Evolutionary conservation across 2,888 invertebrate species (phyloP).

Genomic region (Ormyrus thymus): DNA sequence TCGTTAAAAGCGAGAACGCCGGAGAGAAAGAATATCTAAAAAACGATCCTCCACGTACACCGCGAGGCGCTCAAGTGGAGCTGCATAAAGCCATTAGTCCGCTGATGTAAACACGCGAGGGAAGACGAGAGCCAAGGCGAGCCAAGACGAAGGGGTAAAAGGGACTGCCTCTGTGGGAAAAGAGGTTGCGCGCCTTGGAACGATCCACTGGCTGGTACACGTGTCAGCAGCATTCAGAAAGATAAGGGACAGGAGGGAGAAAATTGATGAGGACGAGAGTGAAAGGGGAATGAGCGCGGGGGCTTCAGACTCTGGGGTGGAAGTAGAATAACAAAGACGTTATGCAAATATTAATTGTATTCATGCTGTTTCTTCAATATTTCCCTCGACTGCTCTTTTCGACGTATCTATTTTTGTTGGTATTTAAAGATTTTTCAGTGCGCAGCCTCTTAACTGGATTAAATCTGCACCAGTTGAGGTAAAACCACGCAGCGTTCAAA

Average conservation of each 20-base stretch:
- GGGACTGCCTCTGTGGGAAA: conserved; percentile 7
- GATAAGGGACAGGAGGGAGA: conserved; percentile 15
- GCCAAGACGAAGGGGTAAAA: background rate
- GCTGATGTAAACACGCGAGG: conserved; percentile 15
- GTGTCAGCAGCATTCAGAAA: conserved; percentile 15
- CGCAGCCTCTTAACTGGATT: no score
- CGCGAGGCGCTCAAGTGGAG: background rate
- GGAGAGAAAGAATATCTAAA: background rate
- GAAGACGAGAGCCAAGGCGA: background rate
- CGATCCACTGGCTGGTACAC: background rate
- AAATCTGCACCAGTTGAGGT: no score
- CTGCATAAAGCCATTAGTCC: background rate
- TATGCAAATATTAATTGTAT: conserved; percentile 28
- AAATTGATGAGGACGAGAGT: conserved; percentile 12
- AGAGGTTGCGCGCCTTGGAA: conserved; percentile 2
- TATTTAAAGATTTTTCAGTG: no score
- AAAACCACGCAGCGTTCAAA: background rate
- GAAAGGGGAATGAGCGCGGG: conserved; percentile 39
- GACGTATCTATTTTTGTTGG: no score
- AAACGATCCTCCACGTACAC: no score
- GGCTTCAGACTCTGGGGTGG: conserved; percentile 9
- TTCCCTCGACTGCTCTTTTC: no score
- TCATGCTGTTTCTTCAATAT: background rate
- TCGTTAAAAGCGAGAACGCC: background rate
- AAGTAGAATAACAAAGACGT: background rate